Conservation (phyloP, 2,888 invertebrate species). For the Eupithecia subumbrata region DNA sequence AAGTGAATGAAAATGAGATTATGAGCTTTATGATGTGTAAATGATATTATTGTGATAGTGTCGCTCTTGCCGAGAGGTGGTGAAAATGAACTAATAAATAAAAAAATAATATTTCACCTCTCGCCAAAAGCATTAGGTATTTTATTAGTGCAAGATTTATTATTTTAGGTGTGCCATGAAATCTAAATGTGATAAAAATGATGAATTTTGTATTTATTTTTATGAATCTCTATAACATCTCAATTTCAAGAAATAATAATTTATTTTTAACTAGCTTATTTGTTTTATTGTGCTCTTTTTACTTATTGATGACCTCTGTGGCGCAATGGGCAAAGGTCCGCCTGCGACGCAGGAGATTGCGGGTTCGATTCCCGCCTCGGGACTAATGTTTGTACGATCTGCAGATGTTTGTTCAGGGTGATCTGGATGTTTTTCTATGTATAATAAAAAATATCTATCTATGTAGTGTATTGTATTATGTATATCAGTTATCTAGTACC, state of each 20-base stretch:
- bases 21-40: not conserved
- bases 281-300: slow-evolving; percentile 16
- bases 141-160: slow-evolving; percentile 20
- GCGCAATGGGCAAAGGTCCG: too few relatives aligned
- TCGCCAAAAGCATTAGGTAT: not conserved
- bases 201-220: slow-evolving; percentile 44
- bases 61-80: not conserved
- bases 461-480: too few relatives aligned
- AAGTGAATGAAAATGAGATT: not conserved
- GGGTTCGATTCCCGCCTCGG: too few relatives aligned
- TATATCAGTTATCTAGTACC: too few relatives aligned
- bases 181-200: slow-evolving; percentile 52
- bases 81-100: not conserved
- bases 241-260: slow-evolving; percentile 29
- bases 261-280: slow-evolving; percentile 21
- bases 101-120: not conserved
- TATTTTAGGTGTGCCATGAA: slow-evolving; percentile 46
- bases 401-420: too few relatives aligned
- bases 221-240: slow-evolving; percentile 40
- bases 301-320: too few relatives aligned
- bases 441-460: too few relatives aligned
- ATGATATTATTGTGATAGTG: not conserved
- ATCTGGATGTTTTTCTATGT: too few relatives aligned
- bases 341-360: too few relatives aligned
- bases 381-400: too few relatives aligned